These are phyloP conservation scores for Champsocephalus esox DNA, from an alignment of 2,797 vertebrate species.

Conservation along the genomic window DNA sequence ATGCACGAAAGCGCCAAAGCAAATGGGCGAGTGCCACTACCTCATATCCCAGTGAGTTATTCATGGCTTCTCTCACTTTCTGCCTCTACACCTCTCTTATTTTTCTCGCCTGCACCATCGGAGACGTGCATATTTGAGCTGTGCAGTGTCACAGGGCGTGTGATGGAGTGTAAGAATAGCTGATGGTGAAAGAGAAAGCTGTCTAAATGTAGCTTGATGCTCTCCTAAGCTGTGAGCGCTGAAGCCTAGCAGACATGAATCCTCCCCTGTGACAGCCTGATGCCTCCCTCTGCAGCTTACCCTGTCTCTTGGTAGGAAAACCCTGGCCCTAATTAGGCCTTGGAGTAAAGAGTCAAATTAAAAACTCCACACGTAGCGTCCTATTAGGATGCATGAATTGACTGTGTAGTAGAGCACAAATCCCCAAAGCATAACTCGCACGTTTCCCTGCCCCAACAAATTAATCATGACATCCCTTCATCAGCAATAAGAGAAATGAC, in stretches of 20 bases:
- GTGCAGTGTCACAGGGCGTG: slow-evolving; percentile 82
- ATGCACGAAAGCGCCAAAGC: slow-evolving; percentile 99
- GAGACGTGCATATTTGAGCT: slow-evolving; percentile 88
- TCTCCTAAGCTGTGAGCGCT: slow-evolving; percentile 75
- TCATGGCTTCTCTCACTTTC: slow-evolving; percentile 69
- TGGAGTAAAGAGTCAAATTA: slow-evolving; percentile 82
- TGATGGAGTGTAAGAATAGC: slow-evolving; percentile 88
- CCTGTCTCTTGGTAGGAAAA: slow-evolving; percentile 70
- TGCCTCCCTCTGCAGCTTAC: slow-evolving; percentile 72
- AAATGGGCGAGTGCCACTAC: slow-evolving; percentile 97
- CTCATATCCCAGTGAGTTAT: slow-evolving; percentile 98
- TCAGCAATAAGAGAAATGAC: slow-evolving; percentile 32
- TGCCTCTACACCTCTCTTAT: slow-evolving; percentile 64
- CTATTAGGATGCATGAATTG: slow-evolving; percentile 66
- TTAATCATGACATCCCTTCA: slow-evolving; percentile 39
- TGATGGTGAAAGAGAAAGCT: slow-evolving; percentile 84
- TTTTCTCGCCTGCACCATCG: slow-evolving; percentile 63
- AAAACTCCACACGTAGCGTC: slow-evolving; percentile 66
- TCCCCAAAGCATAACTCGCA: slow-evolving; percentile 40
- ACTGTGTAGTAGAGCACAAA: slow-evolving; percentile 51
- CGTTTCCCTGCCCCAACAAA: slow-evolving; percentile 46
- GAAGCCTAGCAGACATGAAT: slow-evolving; percentile 79
- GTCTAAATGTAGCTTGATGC: slow-evolving; percentile 81
- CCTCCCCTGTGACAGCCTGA: slow-evolving; percentile 78
- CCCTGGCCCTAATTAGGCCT: slow-evolving; percentile 83